Base-by-base conservation (phyloP, 2,113 vertebrate genomes). In the Cinclus cinclus region DNA sequence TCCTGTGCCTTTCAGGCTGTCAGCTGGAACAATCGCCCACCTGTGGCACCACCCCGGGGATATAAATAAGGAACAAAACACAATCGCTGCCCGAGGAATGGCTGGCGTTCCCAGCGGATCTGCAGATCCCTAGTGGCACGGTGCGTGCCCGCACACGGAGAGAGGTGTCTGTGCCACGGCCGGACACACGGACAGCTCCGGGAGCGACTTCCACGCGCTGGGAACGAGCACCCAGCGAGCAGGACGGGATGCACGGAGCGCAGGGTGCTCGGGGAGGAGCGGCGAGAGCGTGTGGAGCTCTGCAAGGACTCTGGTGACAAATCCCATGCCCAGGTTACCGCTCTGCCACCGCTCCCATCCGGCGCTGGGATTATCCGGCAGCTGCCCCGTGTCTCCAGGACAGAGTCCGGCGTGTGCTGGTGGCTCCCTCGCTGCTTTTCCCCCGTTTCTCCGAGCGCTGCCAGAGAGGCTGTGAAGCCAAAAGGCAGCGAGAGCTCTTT, bases 11-110 rank as follows among this genome's bases (percentile, higher is more conserved):
- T 46, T 55, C 71, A 19, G 76, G 71, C 92, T 86, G 88, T 68
- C 83, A 81, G 92, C 73, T 90, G 94, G 88, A 96, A 95, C 96
- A 97, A 97, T 96, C 39, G 80, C 94, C 93, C 96, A 97, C 96
- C 96, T 96, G 94, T 89, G 90, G 88, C 93, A 90, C 95, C 90
- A 77, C 68, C 93, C 92, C 85, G 22, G 95, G 75, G 83, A 41
- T 75, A 89, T 63, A 90, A 95, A 95, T 87, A 87, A 90, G 90
- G 83, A 83, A 89, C 87, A 85, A 63, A 91, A 52, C 80, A 84
- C 93, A 83, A 65, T 82, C 31, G 78, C 74, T 31, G 87, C 59
- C 41, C 19, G 68, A 53, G 90, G 64, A 83, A 63, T 0, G 39
- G 82, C 60, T 15, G 17, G 42, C 0, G 7, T 47, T 92, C 56